Evolutionary conservation across 2,888 invertebrate species (phyloP).

Genomic region (Agonum fuliginosum): DNA sequence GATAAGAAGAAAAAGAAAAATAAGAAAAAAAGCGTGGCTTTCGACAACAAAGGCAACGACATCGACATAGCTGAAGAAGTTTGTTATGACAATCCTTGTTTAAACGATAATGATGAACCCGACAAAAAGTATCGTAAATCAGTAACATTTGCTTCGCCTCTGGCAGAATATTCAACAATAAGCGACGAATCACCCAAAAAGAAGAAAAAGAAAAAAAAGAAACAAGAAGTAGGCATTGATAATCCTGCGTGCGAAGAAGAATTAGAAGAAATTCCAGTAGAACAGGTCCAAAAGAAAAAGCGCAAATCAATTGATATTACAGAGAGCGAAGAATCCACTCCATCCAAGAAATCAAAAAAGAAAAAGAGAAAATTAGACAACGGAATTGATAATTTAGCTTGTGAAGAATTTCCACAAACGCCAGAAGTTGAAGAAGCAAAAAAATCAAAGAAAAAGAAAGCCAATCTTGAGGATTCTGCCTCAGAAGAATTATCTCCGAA

Average conservation of each 20-base stretch:
- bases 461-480: neutral
- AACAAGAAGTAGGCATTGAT: conserved; percentile 60
- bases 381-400: conserved; percentile 19
- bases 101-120: conserved; percentile 42
- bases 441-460: conserved; percentile 65
- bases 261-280: conserved; percentile 45
- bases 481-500: conserved; percentile 32
- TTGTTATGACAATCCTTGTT: conserved; percentile 47
- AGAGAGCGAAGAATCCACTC: neutral
- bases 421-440: conserved; percentile 63
- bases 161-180: conserved; percentile 58
- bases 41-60: conserved; percentile 47
- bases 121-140: conserved; percentile 58
- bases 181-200: conserved; percentile 55
- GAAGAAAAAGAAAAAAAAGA: conserved; percentile 61
- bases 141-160: conserved; percentile 60
- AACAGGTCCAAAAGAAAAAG: conserved; percentile 44
- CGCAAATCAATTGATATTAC: neutral
- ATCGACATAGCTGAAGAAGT: conserved; percentile 56
- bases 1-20: conserved; percentile 42
- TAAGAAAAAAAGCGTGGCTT: conserved; percentile 57
- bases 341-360: conserved; percentile 20
- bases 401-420: neutral
- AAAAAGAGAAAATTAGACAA: conserved; percentile 62
- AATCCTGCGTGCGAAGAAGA: conserved; percentile 63